Base-by-base conservation (phyloP, 2,888 invertebrate species). In the Ptychoptera contaminata region DNA sequence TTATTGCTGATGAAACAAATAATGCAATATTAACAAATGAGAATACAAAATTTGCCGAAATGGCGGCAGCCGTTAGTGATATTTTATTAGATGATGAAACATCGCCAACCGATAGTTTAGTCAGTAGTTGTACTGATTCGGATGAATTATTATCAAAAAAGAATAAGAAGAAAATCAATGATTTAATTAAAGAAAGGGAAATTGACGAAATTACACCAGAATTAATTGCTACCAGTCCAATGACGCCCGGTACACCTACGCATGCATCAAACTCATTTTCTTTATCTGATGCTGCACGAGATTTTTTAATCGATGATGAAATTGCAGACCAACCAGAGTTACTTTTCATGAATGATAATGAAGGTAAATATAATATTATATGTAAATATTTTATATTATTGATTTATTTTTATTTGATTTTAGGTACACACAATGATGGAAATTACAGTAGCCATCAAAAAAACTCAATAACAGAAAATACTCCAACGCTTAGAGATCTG, bases 321-420 rank as follows among this genome's bases (percentile, higher is more conserved):
- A 90, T 91, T 48, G 85, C 85, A 37, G 90, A 91, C 67, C 90
- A 91, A 58, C 90, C 90, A 10, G 87, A 81, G 1, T 61, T 91
- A 50, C 70, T 84, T 11, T 85, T 86, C 56, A 78, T 80, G 58
- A 81, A 81, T 62, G 72, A 74, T 56, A 45, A 47, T 38, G 46
- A 41, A 34, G 42, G 42, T 9, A 42, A 34, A 35, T 16, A 23
- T 23, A 7, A 23, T 23, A 7, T 3, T 23, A 7, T 23, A 23
- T 5, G 7, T 23, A 23, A 3, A 7, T 23, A 23, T 3, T 23
- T 5, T 3, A 23, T 23, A 23, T 7, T 7, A 23, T 23, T 23
- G 23, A 23, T 23, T 23, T 23, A 23, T 23, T 23, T 23, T 23
- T 5, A 23, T 23, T 23, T 23, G 3, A 23, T 23, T 23, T 5